phyloP scores from a whole-genome alignment of 2,797 vertebrate species.

The Limnodromus scolopaceus region DNA sequence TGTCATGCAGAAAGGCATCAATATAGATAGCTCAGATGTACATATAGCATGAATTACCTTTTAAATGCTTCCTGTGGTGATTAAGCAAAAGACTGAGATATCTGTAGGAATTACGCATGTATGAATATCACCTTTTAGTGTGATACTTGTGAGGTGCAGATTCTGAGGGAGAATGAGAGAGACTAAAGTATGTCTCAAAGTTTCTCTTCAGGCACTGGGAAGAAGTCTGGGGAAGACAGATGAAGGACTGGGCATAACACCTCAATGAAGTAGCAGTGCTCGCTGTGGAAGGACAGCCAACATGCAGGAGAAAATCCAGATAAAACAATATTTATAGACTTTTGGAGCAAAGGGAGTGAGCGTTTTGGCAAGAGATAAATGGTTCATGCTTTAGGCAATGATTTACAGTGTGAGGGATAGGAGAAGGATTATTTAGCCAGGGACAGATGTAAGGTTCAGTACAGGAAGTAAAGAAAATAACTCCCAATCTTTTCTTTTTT shows the following conservation, averaged over 20 bases:
- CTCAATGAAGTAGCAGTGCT: not conserved
- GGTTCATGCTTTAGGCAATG: not conserved
- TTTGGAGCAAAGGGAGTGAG: not conserved
- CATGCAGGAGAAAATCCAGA: not conserved
- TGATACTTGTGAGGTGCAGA: not conserved
- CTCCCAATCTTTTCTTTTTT: not conserved
- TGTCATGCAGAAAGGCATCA: not conserved
- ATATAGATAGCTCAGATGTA: not conserved
- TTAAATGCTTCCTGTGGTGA: not conserved
- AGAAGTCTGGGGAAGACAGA: not conserved
- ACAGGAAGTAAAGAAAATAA: not conserved
- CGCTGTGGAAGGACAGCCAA: not conserved
- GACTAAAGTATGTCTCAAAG: not conserved
- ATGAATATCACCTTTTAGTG: not conserved
- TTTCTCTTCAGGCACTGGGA: not conserved
- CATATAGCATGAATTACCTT: not conserved
- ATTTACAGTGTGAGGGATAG: not conserved
- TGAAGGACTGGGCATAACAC: not conserved
- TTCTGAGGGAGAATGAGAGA: not conserved
- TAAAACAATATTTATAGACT: not conserved
- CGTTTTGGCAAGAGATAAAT: not conserved
- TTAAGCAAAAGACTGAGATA: accelerated
- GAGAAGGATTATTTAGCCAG: not conserved
- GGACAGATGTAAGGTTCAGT: not conserved
- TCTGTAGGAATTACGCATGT: not conserved